Conservation (phyloP, 2,113 vertebrate genomes). For the Trematomus loennbergii region DNA sequence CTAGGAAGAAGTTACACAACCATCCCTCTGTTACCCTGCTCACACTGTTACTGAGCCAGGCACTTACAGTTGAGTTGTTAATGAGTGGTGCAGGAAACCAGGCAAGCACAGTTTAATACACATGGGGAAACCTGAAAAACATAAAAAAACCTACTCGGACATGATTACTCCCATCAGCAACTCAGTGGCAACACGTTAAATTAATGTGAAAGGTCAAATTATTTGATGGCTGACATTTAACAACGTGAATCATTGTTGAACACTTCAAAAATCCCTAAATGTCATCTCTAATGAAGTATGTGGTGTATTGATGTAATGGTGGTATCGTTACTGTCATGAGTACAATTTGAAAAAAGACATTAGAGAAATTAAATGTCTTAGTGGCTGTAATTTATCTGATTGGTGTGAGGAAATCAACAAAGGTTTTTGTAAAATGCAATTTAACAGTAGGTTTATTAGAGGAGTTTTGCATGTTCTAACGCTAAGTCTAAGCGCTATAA, state of each 20-base stretch:
- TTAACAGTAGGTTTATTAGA: neutral
- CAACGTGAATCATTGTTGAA: slow-evolving; percentile 41
- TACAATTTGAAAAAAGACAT: no score
- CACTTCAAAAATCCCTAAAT: slow-evolving; percentile 62
- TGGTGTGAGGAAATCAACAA: neutral
- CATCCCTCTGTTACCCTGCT: slow-evolving; percentile 33
- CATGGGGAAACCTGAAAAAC: neutral
- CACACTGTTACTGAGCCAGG: slow-evolving; percentile 36
- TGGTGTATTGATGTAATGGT: slow-evolving; percentile 22
- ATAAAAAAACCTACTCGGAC: neutral
- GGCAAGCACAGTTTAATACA: slow-evolving; percentile 10
- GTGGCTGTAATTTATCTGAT: neutral
- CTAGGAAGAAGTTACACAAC: slow-evolving; percentile 60
- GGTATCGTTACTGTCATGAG: slow-evolving; percentile 2
- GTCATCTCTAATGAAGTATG: slow-evolving; percentile 60
- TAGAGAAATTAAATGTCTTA: neutral
- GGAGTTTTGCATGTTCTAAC: neutral
- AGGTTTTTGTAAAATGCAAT: neutral
- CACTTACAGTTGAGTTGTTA: slow-evolving; percentile 58
- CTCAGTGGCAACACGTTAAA: slow-evolving; percentile 23
- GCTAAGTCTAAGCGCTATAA: accelerated
- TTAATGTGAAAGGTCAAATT: slow-evolving; percentile 61
- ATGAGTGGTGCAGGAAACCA: slow-evolving; percentile 35
- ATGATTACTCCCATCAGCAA: neutral
- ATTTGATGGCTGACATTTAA: slow-evolving; percentile 68